Evolutionary conservation across 2,113 vertebrate species (phyloP).

Genomic region (Prolemur simus): DNA sequence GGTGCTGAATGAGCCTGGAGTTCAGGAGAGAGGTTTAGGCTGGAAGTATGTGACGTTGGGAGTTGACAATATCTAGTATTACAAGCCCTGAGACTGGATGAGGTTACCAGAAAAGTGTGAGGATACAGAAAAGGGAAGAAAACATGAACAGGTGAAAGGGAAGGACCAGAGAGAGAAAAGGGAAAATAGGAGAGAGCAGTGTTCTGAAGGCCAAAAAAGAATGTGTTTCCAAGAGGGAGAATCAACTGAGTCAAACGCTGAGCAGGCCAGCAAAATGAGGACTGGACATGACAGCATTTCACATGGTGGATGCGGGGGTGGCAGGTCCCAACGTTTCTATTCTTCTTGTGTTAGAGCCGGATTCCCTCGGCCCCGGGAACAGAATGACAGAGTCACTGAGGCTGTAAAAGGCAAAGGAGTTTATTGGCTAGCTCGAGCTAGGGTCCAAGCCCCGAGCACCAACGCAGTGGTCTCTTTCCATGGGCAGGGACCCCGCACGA

Average conservation of each 20-base stretch:
- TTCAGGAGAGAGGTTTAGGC: neutral
- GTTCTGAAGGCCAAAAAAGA: neutral
- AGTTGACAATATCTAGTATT: neutral
- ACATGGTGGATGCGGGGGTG: too few relatives aligned
- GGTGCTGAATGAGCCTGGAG: neutral
- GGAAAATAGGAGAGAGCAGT: neutral
- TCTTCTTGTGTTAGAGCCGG: too few relatives aligned
- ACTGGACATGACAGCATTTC: neutral
- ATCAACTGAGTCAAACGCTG: neutral
- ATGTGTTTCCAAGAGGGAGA: neutral
- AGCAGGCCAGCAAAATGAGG: neutral
- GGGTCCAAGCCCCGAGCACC: too few relatives aligned
- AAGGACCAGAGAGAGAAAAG: neutral
- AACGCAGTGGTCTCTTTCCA: too few relatives aligned
- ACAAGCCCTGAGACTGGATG: neutral
- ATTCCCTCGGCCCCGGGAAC: too few relatives aligned
- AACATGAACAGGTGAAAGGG: neutral
- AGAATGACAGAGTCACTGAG: too few relatives aligned
- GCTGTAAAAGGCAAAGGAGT: too few relatives aligned
- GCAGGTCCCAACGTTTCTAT: neutral
- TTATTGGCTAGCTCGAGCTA: too few relatives aligned
- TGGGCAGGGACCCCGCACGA: too few relatives aligned
- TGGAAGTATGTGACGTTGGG: neutral
- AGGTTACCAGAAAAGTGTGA: neutral
- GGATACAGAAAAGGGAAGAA: neutral